Base-by-base conservation (phyloP, 2,797 vertebrate species). In the Arrhamphus sclerolepis region DNA sequence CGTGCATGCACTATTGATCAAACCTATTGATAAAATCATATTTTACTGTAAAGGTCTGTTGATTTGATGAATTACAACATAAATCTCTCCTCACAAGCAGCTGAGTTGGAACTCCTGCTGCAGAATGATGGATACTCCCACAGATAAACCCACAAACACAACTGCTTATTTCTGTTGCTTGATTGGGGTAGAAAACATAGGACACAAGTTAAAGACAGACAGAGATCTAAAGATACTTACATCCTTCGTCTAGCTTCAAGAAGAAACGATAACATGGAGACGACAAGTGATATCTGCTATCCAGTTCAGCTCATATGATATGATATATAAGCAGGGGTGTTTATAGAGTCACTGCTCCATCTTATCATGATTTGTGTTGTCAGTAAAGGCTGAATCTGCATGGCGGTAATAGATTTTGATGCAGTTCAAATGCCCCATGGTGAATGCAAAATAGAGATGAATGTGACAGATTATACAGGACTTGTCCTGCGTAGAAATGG, bases 21-120 rank as follows among this genome's bases (percentile, higher is more conserved):
- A 66, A 60, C 70, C 73, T 92, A 93, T 93, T 93, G 93, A 93
- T 92, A 87, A 89, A 91, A 88, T 92, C 86, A 92, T 92, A 93
- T 92, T 93, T 93, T 91, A 91, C 86, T 87, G 87, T 88, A 91
- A 87, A 90, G 89, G 84, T 88, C 85, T 90, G 89, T 89, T 86
- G 84, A 89, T 87, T 85, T 88, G 86, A 90, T 85, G 70, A 75
- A 90, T 85, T 84, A 86, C 75, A 73, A 66, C 69, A 77, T 91
- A 89, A 88, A 91, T 90, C 84, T 87, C 62, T 77, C 46, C 75
- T 71, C 83, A 75, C 86, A 80, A 88, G 81, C 80, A 74, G 71
- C 71, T 67, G 75, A 67, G 75, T 77, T 80, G 72, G 65, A 82
- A 78, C 73, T 80, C 76, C 67, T 77, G 48, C 82, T 42, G 62